phyloP scores from a whole-genome alignment of 2,113 vertebrate species.

The Astatotilapia flaviijosephi region DNA sequence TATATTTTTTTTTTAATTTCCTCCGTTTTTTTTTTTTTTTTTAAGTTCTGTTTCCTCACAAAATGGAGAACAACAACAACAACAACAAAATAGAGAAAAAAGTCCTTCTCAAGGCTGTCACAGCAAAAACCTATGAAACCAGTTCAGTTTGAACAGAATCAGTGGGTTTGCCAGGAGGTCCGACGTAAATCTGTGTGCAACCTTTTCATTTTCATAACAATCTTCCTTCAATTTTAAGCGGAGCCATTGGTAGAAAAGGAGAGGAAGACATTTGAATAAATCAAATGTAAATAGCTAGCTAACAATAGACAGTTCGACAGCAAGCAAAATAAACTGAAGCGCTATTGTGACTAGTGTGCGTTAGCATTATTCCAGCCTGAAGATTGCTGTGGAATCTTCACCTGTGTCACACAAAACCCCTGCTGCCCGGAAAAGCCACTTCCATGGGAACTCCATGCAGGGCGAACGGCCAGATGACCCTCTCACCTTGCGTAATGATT shows the following conservation, averaged over 20 bases:
- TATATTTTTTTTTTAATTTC: not conserved
- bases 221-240: not conserved
- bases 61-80: not conserved
- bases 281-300: not conserved
- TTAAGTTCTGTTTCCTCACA: not conserved
- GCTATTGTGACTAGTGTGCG: accelerated
- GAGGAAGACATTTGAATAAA: not conserved
- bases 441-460: not conserved
- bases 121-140: not conserved
- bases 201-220: not conserved
- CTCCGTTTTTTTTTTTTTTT: not conserved
- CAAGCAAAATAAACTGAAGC: not conserved
- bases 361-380: not conserved
- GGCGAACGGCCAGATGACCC: not conserved
- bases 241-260: not conserved
- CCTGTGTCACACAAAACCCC: not conserved
- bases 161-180: not conserved
- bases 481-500: not conserved
- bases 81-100: not conserved
- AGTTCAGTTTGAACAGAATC: not conserved
- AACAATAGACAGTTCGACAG: not conserved
- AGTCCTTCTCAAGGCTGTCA: not conserved
- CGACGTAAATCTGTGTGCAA: not conserved
- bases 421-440: not conserved
- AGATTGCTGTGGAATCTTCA: not conserved